Evolutionary conservation across 2,113 vertebrate genomes (phyloP).

Genomic region (Crotalus helleri): DNA sequence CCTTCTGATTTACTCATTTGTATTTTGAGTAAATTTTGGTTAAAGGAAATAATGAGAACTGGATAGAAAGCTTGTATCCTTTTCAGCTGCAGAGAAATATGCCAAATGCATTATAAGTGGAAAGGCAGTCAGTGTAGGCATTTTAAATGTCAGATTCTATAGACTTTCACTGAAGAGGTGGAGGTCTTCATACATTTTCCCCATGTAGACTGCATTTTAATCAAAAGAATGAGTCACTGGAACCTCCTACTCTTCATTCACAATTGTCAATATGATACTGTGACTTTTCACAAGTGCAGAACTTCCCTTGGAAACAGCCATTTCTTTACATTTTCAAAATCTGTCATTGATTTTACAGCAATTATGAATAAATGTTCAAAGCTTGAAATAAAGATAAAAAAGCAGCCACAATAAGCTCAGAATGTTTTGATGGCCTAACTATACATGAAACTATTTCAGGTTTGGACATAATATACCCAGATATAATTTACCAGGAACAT

Average conservation of each 20-base stretch:
- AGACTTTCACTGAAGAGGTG: slow-evolving; percentile 28
- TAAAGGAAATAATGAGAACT: background rate
- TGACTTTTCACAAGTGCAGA: slow-evolving; percentile 2
- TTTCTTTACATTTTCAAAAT: slow-evolving; percentile 11
- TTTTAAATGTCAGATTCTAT: slow-evolving; percentile 27
- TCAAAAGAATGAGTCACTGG: slow-evolving; percentile 19
- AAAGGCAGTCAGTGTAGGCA: slow-evolving; percentile 17
- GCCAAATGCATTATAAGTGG: slow-evolving; percentile 7
- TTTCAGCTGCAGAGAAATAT: slow-evolving; percentile 5
- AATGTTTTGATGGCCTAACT: background rate
- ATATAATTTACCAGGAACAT: background rate
- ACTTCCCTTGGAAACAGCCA: slow-evolving; percentile 15
- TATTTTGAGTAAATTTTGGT: slow-evolving; percentile 11
- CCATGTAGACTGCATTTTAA: slow-evolving; percentile 26
- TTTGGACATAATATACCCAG: background rate
- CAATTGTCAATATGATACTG: slow-evolving; percentile 23
- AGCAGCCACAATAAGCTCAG: background rate
- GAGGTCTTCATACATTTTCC: slow-evolving; percentile 24
- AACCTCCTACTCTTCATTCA: slow-evolving; percentile 12
- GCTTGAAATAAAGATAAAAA: background rate
- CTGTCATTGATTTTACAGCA: slow-evolving; percentile 4
- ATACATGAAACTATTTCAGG: background rate
- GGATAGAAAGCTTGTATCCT: background rate
- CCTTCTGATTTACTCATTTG: background rate
- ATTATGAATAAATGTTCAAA: background rate